Evolutionary conservation across 2,888 invertebrate species (phyloP).

Genomic region (Pandemis corylana): DNA sequence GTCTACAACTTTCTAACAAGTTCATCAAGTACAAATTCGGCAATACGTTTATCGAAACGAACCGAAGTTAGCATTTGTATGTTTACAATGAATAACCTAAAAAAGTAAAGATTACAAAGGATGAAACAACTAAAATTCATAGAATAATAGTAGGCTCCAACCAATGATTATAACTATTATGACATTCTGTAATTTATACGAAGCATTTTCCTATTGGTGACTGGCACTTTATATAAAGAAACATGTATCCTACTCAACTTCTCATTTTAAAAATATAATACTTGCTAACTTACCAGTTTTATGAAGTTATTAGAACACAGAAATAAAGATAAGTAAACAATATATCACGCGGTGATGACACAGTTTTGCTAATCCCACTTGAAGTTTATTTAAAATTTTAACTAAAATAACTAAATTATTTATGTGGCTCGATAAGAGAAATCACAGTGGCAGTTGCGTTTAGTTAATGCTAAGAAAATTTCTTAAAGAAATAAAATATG

Average conservation of each 20-base stretch:
- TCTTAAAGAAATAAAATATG: neutral
- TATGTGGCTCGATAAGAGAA: constrained; percentile 1
- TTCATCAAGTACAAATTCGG: neutral
- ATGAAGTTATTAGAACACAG: neutral
- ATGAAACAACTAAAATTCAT: neutral
- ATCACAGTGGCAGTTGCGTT: constrained; percentile 27
- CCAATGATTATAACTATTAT: neutral
- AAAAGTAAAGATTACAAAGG: neutral
- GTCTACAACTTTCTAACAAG: neutral
- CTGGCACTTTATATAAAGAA: constrained; percentile 8
- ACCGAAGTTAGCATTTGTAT: neutral
- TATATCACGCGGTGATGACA: neutral
- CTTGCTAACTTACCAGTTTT: constrained; percentile 24
- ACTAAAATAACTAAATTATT: neutral
- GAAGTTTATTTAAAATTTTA: neutral
- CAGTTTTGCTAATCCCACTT: neutral
- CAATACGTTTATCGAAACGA: no score
- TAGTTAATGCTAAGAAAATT: neutral
- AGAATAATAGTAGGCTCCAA: neutral
- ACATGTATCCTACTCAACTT: neutral
- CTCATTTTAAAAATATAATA: neutral
- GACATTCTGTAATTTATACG: neutral
- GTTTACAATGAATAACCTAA: neutral
- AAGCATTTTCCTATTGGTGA: constrained; percentile 5
- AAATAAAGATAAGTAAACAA: neutral